Percentiles rank a stretch among this genome's conserved stretches.
phyloP scores from a whole-genome alignment of 2,797 vertebrate species.

The Phoebastria nigripes region DNA sequence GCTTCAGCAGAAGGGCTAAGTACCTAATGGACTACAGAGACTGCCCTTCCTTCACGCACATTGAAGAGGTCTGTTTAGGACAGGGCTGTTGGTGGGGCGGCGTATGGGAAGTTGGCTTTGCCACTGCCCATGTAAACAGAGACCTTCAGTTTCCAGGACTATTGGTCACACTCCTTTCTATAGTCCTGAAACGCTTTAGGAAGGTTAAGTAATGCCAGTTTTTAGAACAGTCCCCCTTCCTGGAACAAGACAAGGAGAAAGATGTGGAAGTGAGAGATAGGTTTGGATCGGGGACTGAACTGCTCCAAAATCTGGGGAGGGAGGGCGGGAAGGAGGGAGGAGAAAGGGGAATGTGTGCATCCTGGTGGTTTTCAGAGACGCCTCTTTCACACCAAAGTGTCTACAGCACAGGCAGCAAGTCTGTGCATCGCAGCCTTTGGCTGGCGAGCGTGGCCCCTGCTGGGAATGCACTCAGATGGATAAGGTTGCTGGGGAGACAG shows the following conservation, averaged over 20 bases:
- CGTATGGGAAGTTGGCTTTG: background rate
- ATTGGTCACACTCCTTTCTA: background rate
- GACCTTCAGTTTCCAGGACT: background rate
- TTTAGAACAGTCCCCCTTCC: background rate
- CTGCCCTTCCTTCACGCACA: background rate
- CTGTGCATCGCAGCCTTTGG: background rate
- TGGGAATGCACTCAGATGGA: conserved; percentile 2
- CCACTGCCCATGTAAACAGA: background rate
- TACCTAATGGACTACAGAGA: background rate
- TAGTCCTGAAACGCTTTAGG: background rate
- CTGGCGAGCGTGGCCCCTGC: background rate
- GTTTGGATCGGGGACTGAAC: background rate
- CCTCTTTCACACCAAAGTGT: background rate
- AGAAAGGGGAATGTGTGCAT: background rate
- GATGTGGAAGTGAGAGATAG: background rate
- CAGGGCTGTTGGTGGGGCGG: background rate
- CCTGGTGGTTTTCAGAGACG: background rate
- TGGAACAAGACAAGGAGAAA: background rate
- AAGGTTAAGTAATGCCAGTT: background rate
- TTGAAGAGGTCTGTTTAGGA: background rate
- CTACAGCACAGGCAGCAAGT: background rate
- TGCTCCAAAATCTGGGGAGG: background rate
- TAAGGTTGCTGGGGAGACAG: conserved; percentile 17
- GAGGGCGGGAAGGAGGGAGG: background rate
- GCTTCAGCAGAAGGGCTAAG: background rate